These are phyloP conservation scores for Microcebus murinus DNA, from an alignment of 2,113 vertebrate species.

Conservation along the genomic window DNA sequence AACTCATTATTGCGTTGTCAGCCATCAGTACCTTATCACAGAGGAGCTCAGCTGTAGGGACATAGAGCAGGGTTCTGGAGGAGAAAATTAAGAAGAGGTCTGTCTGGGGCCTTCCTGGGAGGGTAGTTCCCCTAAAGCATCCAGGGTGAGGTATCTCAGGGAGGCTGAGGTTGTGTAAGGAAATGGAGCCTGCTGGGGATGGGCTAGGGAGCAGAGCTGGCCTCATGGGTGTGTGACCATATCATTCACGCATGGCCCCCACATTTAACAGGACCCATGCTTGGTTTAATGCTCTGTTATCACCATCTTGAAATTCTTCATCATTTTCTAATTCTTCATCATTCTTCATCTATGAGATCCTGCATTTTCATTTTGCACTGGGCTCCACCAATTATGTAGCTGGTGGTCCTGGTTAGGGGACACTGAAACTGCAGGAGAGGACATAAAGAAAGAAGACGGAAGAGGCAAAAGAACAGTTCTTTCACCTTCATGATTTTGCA, in stretches of 20 bases:
- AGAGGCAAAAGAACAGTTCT: background rate
- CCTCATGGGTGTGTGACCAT: accelerated
- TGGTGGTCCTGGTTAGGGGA: background rate
- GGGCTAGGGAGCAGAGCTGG: no score
- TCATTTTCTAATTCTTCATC: background rate
- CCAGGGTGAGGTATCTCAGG: background rate
- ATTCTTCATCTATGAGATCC: background rate
- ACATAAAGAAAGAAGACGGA: background rate
- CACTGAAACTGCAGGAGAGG: background rate
- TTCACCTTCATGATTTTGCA: background rate
- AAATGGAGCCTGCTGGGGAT: background rate
- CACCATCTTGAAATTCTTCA: background rate
- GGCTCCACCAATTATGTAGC: background rate
- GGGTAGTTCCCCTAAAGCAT: background rate
- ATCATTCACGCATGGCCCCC: background rate
- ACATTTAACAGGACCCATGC: background rate
- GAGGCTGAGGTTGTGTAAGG: background rate
- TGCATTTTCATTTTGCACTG: background rate
- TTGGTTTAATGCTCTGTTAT: background rate
- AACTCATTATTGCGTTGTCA: background rate
- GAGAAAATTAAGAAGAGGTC: background rate
- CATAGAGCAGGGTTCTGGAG: background rate
- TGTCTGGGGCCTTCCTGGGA: background rate
- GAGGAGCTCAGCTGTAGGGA: background rate
- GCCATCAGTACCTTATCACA: background rate